These are phyloP conservation scores for Platysternon megacephalum DNA, from an alignment of 2,113 vertebrate genomes.

Conservation along the genomic window DNA sequence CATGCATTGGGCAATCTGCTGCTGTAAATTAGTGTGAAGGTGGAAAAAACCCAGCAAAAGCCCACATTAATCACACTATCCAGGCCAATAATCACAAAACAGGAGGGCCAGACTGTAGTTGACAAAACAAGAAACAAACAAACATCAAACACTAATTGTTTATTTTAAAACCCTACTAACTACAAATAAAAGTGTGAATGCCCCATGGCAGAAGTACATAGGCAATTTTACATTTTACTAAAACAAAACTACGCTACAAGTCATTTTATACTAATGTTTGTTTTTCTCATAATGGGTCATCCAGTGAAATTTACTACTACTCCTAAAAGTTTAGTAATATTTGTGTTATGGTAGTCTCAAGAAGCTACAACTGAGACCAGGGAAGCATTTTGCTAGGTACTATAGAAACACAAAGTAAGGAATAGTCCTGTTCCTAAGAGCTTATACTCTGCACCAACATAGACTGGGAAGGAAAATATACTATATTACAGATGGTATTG, in stretches of 20 bases:
- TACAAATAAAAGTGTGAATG: not conserved
- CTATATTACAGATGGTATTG: slow-evolving; percentile 65
- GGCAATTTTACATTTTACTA: not conserved
- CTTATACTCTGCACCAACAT: slow-evolving; percentile 44
- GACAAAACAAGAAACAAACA: not conserved
- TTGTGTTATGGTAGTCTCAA: not conserved
- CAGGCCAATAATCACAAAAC: not conserved
- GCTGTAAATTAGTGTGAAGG: slow-evolving; percentile 53
- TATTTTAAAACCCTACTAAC: not conserved
- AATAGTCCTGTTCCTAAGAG: slow-evolving; percentile 35
- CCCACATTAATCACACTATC: slow-evolving; percentile 19
- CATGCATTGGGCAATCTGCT: not conserved
- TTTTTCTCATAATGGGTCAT: not conserved
- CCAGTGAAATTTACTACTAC: not conserved
- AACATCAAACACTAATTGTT: not conserved
- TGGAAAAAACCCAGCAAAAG: slow-evolving; percentile 35
- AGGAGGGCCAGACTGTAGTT: not conserved
- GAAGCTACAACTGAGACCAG: not conserved
- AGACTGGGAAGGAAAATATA: slow-evolving; percentile 60
- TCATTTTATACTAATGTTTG: not conserved
- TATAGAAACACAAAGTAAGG: not conserved
- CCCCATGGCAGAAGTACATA: not conserved
- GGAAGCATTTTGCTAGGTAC: not conserved
- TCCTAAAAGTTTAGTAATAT: not conserved
- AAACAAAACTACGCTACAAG: not conserved